phyloP scores from a whole-genome alignment of 2,113 vertebrate genomes.

The Vulpes ferrilata region DNA sequence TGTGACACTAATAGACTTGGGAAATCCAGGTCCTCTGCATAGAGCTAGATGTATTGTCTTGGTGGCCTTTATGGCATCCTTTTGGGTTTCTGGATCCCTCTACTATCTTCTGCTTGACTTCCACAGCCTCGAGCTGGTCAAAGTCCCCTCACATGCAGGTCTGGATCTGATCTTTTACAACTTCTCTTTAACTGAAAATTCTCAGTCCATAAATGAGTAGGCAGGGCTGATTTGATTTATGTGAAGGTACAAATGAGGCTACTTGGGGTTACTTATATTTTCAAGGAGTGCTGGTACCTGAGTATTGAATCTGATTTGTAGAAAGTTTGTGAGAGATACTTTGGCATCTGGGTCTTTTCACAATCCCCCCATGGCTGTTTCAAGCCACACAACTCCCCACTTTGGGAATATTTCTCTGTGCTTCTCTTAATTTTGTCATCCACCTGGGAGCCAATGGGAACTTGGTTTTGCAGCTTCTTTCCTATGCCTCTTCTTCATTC shows the following conservation, averaged over 20 bases:
- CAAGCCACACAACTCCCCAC: background rate
- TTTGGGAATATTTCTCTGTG: background rate
- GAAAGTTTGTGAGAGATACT: background rate
- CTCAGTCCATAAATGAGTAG: background rate
- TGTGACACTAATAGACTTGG: background rate
- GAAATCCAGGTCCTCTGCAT: background rate
- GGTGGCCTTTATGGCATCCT: background rate
- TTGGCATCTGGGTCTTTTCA: background rate
- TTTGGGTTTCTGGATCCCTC: background rate
- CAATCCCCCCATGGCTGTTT: background rate
- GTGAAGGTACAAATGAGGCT: background rate
- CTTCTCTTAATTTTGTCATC: background rate
- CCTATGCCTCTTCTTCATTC: background rate
- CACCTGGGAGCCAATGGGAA: background rate
- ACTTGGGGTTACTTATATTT: background rate
- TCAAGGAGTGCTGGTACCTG: background rate
- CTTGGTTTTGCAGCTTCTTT: background rate
- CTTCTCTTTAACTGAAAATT: background rate
- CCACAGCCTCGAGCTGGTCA: background rate
- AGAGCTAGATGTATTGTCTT: background rate
- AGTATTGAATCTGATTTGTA: background rate
- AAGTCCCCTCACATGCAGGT: background rate
- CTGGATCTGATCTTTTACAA: background rate
- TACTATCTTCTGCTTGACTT: background rate
- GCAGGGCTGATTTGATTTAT: background rate